These are phyloP conservation scores for Catamblyrhynchus diadema DNA, from an alignment of 2,797 vertebrate genomes.

Conservation along the genomic window DNA sequence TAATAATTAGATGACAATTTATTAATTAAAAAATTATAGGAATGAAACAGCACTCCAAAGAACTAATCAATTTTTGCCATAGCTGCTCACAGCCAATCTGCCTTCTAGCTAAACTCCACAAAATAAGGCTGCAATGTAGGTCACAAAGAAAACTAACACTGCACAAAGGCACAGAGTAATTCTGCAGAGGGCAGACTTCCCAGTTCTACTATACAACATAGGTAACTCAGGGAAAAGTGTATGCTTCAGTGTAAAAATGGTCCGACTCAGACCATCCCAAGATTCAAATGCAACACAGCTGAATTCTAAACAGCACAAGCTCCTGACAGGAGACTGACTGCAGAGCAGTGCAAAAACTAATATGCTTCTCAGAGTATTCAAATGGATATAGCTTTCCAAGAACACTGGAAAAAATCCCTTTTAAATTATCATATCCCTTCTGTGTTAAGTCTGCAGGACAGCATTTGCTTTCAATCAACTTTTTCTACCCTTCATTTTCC, in stretches of 20 bases:
- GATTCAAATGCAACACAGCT: neutral
- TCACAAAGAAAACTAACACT: accelerated
- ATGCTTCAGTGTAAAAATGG: neutral
- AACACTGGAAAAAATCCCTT: neutral
- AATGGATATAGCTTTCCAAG: neutral
- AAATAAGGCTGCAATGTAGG: neutral
- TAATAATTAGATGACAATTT: neutral
- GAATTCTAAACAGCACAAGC: neutral
- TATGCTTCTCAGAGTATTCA: neutral
- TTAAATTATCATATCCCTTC: neutral
- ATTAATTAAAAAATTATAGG: neutral
- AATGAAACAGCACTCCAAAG: neutral
- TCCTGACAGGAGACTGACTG: neutral
- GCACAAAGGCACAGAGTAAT: neutral
- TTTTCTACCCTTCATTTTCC: neutral
- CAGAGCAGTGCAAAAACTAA: neutral
- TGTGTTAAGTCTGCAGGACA: neutral
- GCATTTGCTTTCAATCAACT: neutral
- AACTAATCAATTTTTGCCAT: neutral
- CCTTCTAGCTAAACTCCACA: neutral
- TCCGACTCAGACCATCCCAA: neutral
- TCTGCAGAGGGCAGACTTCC: neutral
- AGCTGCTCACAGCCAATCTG: neutral
- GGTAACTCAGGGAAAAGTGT: neutral
- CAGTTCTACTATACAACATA: neutral